A percentile compares a stretch with the other conserved stretches of the same genome.
phyloP scores from a whole-genome alignment of 2,888 invertebrate species.

The Campopleginae sp. region DNA sequence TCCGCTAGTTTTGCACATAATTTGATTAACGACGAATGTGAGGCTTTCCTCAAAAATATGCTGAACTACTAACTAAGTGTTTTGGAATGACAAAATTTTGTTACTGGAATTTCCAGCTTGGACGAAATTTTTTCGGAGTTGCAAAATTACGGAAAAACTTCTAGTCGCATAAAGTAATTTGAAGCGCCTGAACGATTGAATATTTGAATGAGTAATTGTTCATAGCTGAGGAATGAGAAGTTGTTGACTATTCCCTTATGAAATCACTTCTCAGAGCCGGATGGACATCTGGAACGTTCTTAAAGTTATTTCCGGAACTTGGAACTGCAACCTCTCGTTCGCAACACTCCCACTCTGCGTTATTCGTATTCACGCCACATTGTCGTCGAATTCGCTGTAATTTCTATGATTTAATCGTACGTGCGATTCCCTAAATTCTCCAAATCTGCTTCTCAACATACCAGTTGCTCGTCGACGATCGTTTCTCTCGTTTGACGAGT shows the following conservation, averaged over 20 bases:
- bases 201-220: background rate
- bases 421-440: background rate
- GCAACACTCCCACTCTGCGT: conserved; percentile 51
- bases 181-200: too few relatives aligned
- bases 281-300: conserved; percentile 74
- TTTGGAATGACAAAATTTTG: background rate
- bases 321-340: conserved; percentile 69
- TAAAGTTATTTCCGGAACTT: conserved; percentile 80
- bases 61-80: too few relatives aligned
- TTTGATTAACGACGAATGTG: background rate
- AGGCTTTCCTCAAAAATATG: background rate
- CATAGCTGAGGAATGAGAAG: conserved; percentile 2
- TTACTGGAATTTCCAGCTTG: background rate
- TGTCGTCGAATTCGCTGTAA: conserved; percentile 51
- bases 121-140: background rate
- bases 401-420: conserved; percentile 17
- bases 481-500: background rate
- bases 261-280: conserved; percentile 60
- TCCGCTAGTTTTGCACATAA: background rate
- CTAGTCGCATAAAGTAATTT: background rate
- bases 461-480: background rate
- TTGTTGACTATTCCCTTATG: conserved; percentile 37
- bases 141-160: background rate
- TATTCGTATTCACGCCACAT: conserved; percentile 54
- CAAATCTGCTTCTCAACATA: background rate